Evolutionary conservation across 2,888 invertebrate genomes (phyloP), one percentile per base, ranked within the genome.

Genomic region (Sabellastarte sp.): DNA sequence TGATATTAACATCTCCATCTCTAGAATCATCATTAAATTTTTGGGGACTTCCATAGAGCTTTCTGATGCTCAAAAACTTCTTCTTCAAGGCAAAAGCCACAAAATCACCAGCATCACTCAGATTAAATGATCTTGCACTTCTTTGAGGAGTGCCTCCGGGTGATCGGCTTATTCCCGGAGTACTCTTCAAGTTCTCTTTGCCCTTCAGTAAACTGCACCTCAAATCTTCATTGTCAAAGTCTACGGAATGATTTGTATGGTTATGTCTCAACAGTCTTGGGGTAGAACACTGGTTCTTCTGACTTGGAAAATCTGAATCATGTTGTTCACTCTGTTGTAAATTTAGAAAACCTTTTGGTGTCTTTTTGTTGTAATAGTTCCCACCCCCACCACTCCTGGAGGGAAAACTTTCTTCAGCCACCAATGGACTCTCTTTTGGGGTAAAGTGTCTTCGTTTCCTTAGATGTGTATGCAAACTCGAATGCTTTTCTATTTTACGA

Each of bases 1-100:
- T 41, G 41, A 10, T 41, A 41, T 41, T 20, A 41, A 20, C 41
- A 41, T 10, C n/a, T n/a, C n/a, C n/a, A n/a, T n/a, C n/a, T n/a
- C n/a, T n/a, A n/a, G n/a, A n/a, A n/a, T n/a, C n/a, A n/a, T n/a
- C n/a, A n/a, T n/a, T n/a, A n/a, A n/a, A n/a, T n/a, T n/a, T n/a
- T n/a, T n/a, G n/a, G n/a, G 53, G 53, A 53, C 53, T 53, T 26
- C 26, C 53, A 26, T 53, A 53, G 4, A 53, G 26, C 53, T 26
- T 10, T 26, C 53, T 15, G 24, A 53, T 26, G 26, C 28, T 53
- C 5, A n/a, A 5, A 26, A 53, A 53, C 26, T 53, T 53, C 53
- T 53, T 15, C 24, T 26, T 53, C 26, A 53, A 26, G 26, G 53
- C 53, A 26, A 20, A 26, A 26, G 53, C 5, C 10, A 53, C 53